Base-by-base conservation (phyloP, 2,888 invertebrate species). In the Argyresthia albistria region DNA sequence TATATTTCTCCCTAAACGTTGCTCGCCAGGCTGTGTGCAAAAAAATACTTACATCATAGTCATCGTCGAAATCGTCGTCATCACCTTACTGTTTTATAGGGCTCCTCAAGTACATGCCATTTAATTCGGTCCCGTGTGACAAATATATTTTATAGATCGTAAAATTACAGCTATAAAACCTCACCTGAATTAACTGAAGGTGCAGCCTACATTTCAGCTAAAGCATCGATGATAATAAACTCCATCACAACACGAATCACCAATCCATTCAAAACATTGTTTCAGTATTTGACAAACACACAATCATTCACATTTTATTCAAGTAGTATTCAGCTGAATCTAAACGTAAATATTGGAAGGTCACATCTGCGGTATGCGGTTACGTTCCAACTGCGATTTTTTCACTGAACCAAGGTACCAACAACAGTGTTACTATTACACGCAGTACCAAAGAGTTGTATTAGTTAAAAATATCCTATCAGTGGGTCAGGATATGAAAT, bases 401-500 rank as follows among this genome's bases (percentile, higher is more conserved):
- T 46, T 46, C 8, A 11, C 42, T 25, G 25, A 25, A 25, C 25
- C 25, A 25, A 25, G 25, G 6, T 25, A 25, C 25, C 25, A 25
- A 25, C 25, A 25, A 2, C 25, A 25, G 25, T 6, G 25, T 25
- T 25, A 25, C 25, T 25, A 6, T 25, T 25, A 25, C 25, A 25
- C 25, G 25, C 11, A 42, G 42, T 11, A 42, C 12, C 11, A 12
- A 42, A 42, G 10, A 10, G 10, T 42, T 42, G 42, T 42, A 10
- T 42, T 42, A 4, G 25, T 2, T 6, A 25, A 25, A 25, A 25
- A 25, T 6, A 25, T 25, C 25, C 25, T 25, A 25, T 25, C 6
- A 25, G 69, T 70, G 62, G 66, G 64, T 63, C 68, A 65, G 66
- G 62, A 59, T 35, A 42, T 57, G 65, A 63, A 64, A 67, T 63